Percentiles rank a stretch among this genome's conserved stretches.
phyloP scores from a whole-genome alignment of 2,113 vertebrate genomes.

The Cricetomys ansorgei region DNA sequence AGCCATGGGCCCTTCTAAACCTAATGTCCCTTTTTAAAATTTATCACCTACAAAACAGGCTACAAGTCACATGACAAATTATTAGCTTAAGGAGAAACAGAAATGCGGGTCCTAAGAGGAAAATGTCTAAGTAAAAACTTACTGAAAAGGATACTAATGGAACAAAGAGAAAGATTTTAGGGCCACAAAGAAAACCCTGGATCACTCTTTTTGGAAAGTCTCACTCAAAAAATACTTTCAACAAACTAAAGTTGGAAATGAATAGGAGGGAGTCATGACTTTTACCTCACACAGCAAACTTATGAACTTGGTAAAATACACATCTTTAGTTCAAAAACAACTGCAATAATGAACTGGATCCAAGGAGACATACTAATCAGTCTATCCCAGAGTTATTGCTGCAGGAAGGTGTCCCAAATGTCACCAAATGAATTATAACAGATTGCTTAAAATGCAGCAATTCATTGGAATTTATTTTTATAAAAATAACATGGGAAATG shows the following conservation, averaged over 20 bases:
- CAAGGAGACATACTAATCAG: conserved; percentile 49
- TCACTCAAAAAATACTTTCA: conserved; percentile 24
- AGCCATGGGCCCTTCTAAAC: neutral
- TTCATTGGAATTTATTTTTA: conserved; percentile 38
- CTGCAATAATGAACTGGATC: conserved; percentile 62
- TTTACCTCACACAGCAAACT: conserved; percentile 28
- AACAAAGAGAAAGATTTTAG: neutral
- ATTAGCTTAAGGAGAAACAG: neutral
- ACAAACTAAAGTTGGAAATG: neutral
- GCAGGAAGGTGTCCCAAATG: conserved; percentile 59
- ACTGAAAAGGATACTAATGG: neutral
- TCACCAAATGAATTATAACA: conserved; percentile 63
- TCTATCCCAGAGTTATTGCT: conserved; percentile 56
- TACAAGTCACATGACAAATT: neutral
- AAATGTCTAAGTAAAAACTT: conserved; percentile 22
- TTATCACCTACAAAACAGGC: neutral
- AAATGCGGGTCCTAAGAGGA: neutral
- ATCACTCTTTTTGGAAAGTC: neutral
- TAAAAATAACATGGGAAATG: conserved; percentile 55
- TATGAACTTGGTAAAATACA: conserved; percentile 4
- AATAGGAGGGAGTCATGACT: neutral
- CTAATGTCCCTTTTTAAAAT: neutral
- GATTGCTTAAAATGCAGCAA: conserved; percentile 42
- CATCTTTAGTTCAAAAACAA: conserved; percentile 68
- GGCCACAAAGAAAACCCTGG: neutral